phyloP scores from a whole-genome alignment of 2,888 invertebrate genomes.

The Marasmarcha lunaedactyla region DNA sequence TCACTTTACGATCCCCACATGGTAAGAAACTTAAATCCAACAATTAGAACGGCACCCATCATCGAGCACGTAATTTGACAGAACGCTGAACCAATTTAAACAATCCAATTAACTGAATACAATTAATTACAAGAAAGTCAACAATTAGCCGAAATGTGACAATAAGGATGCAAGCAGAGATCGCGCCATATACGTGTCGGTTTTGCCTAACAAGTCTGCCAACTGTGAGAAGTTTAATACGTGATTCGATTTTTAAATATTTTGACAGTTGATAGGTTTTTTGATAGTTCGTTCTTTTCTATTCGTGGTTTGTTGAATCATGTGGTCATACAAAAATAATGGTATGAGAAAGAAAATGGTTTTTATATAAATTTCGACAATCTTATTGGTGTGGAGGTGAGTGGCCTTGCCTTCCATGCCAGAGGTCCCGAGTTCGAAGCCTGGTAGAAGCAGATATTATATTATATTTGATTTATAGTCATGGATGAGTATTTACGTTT shows the following conservation, averaged over 20 bases:
- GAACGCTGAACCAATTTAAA: background rate
- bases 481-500: too few relatives aligned
- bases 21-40: background rate
- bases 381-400: too few relatives aligned
- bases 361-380: too few relatives aligned
- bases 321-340: too few relatives aligned
- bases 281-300: background rate
- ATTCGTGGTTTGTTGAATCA: conserved; percentile 2
- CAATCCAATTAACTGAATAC: conserved; percentile 25
- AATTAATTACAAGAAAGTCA: conserved; percentile 41
- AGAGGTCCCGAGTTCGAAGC: too few relatives aligned
- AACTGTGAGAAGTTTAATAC: conserved; percentile 28
- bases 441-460: too few relatives aligned
- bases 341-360: too few relatives aligned
- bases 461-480: too few relatives aligned
- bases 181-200: conserved; percentile 43
- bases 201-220: conserved; percentile 24
- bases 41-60: background rate
- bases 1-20: background rate
- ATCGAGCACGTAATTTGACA: background rate
- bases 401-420: too few relatives aligned
- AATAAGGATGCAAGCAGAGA: conserved; percentile 28
- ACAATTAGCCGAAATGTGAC: conserved; percentile 40
- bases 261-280: conserved; percentile 2
- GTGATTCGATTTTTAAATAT: conserved; percentile 26